A percentile compares a stretch with the other conserved stretches of the same genome.
These are phyloP conservation scores for Phylloscopus trochilus DNA, from an alignment of 2,113 vertebrate genomes.

Conservation along the genomic window DNA sequence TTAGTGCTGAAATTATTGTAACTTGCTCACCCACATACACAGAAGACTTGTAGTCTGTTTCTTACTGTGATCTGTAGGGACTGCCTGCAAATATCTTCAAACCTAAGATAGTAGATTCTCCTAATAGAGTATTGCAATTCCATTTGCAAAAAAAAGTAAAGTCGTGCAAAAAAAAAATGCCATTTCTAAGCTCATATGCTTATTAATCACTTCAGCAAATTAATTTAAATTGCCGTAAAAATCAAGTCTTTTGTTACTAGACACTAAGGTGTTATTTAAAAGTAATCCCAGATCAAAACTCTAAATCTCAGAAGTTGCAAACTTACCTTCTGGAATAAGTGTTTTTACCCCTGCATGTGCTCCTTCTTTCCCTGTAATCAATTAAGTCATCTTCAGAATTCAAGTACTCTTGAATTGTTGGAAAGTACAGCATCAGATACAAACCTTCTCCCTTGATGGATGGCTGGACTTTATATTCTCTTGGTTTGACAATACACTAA, in stretches of 20 bases:
- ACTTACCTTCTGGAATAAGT: not conserved
- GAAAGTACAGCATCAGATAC: not conserved
- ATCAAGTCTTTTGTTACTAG: not conserved
- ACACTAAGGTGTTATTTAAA: not conserved
- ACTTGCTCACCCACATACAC: not conserved
- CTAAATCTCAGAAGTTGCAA: not conserved
- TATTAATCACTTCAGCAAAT: not conserved
- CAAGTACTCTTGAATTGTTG: not conserved
- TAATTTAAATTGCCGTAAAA: not conserved
- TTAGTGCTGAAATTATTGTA: not conserved
- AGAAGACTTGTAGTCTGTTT: not conserved
- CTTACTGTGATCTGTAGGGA: not conserved
- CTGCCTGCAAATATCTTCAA: not conserved
- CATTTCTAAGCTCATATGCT: not conserved
- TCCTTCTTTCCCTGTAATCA: not conserved
- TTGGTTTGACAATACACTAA: not conserved
- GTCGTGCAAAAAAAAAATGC: not conserved
- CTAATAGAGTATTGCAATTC: not conserved
- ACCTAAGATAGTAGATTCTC: not conserved
- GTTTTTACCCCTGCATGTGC: not conserved
- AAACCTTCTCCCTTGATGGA: not conserved
- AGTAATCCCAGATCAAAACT: not conserved
- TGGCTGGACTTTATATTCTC: not conserved
- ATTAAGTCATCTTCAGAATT: not conserved
- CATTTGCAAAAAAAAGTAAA: not conserved